Conservation (phyloP, 2,888 invertebrate genomes). For the Ichneumon xanthorius region DNA sequence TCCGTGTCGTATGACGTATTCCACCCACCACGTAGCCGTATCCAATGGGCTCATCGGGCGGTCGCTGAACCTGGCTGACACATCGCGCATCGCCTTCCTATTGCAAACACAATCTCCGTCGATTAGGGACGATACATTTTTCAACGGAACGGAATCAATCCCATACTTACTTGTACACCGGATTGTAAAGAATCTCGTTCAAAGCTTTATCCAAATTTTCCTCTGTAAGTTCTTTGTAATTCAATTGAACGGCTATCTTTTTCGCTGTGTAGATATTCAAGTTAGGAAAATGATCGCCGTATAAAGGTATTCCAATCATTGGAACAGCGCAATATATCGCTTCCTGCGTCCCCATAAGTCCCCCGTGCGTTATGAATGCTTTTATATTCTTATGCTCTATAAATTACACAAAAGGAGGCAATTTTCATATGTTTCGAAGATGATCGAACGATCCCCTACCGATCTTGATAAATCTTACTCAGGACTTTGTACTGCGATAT, state of each 20-base stretch:
- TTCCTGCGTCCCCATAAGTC: constrained; percentile 75
- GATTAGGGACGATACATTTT: neutral
- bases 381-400: constrained; percentile 80
- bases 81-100: constrained; percentile 34
- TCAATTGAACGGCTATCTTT: constrained; percentile 72
- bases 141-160: neutral
- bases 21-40: constrained; percentile 79
- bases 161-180: constrained; percentile 69
- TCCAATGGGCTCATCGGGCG: constrained; percentile 76
- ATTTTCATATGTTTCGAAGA: neutral
- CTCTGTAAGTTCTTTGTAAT: constrained; percentile 71
- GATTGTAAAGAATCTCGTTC: constrained; percentile 72
- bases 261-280: constrained; percentile 73
- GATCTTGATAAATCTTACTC: constrained; percentile 65
- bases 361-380: constrained; percentile 79
- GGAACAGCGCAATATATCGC: constrained; percentile 74
- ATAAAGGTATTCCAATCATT: constrained; percentile 75
- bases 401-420: neutral
- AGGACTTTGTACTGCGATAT: constrained; percentile 76
- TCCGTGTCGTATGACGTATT: constrained; percentile 78
- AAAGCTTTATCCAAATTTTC: constrained; percentile 72
- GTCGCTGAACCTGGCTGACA: constrained; percentile 76
- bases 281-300: constrained; percentile 73
- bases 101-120: constrained; percentile 6
- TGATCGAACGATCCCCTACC: neutral